phyloP scores from a whole-genome alignment of 2,113 vertebrate genomes.

The Megaceryle torquata region DNA sequence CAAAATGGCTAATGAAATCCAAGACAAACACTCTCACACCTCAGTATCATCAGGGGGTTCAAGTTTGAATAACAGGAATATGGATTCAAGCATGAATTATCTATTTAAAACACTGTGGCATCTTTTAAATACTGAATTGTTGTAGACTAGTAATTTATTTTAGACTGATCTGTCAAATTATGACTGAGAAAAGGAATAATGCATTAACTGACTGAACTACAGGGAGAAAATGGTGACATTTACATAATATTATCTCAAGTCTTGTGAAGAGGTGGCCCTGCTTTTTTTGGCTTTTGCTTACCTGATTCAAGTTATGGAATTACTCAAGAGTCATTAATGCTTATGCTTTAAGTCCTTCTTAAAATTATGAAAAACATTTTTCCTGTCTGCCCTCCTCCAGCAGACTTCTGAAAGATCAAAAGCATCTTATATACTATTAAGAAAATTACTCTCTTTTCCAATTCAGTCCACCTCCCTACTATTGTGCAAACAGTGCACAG shows the following conservation, averaged over 20 bases:
- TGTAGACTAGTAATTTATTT: background rate
- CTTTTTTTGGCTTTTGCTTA: background rate
- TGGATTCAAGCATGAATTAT: background rate
- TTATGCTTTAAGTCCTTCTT: background rate
- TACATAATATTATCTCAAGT: background rate
- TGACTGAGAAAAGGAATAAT: background rate
- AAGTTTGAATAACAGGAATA: background rate
- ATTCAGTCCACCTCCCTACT: background rate
- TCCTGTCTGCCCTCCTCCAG: background rate
- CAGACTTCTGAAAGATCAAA: background rate
- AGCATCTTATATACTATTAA: background rate
- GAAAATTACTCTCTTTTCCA: background rate
- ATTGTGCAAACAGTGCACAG: background rate
- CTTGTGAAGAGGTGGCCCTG: background rate
- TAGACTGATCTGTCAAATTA: conserved; percentile 4
- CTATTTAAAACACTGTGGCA: background rate
- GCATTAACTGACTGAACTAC: background rate
- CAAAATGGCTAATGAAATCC: conserved; percentile 5
- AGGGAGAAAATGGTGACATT: background rate
- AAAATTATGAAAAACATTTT: background rate
- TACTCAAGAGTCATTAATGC: background rate
- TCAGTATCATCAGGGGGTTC: background rate
- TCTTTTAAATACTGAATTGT: background rate
- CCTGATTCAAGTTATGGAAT: background rate
- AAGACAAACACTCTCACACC: conserved; percentile 50